Percentiles rank a stretch among this genome's conserved stretches.
These are phyloP conservation scores for Arctocebus calabarensis DNA, from an alignment of 2,797 vertebrate genomes.

Conservation along the genomic window DNA sequence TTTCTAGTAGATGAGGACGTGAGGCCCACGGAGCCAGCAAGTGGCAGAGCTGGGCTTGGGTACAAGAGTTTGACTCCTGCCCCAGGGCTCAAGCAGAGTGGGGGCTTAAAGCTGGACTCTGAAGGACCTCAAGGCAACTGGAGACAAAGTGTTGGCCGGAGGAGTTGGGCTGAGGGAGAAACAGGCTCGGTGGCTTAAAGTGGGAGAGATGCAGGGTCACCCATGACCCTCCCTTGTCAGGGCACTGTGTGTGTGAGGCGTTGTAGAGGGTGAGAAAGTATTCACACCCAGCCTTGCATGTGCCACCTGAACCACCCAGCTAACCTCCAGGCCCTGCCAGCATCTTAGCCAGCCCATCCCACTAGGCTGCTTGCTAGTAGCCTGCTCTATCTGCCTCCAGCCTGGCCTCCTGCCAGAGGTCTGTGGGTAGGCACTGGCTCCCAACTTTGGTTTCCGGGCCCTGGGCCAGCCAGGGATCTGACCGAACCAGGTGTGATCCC, in stretches of 20 bases:
- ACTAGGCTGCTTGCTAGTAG: not conserved
- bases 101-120: not conserved
- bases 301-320: not conserved
- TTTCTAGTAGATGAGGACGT: no score
- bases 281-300: no score
- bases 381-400: not conserved
- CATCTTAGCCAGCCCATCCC: rapidly evolving
- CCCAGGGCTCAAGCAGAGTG: not conserved
- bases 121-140: not conserved
- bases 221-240: not conserved
- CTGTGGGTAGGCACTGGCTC: not conserved
- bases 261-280: not conserved
- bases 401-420: not conserved
- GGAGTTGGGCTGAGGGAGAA: not conserved
- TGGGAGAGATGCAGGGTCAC: not conserved
- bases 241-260: not conserved
- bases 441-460: not conserved
- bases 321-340: not conserved
- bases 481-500: not conserved
- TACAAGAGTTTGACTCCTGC: not conserved
- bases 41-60: not conserved
- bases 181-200: not conserved
- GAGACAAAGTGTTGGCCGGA: not conserved
- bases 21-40: not conserved
- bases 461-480: not conserved